These are phyloP conservation scores for Ligdia adustata DNA, from an alignment of 2,888 invertebrate genomes.

Conservation along the genomic window DNA sequence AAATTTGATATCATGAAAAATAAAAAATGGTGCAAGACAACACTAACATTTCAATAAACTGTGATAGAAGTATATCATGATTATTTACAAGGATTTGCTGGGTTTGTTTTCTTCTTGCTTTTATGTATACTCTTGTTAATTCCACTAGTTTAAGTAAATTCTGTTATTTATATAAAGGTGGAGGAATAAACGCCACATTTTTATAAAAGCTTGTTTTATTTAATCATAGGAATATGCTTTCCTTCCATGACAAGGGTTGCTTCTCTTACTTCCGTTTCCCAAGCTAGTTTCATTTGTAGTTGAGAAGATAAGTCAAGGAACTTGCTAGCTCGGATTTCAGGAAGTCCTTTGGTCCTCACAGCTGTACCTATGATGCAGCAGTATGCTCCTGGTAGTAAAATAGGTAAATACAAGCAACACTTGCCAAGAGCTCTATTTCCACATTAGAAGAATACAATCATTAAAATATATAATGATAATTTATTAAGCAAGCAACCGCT, in stretches of 20 bases:
- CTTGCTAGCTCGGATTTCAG: slow-evolving; percentile 71
- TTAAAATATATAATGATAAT: no score
- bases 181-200: slow-evolving; percentile 54
- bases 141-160: slow-evolving; percentile 47
- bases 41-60: slow-evolving; percentile 15
- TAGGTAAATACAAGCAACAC: no score
- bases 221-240: slow-evolving; percentile 52
- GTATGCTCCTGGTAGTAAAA: slow-evolving; percentile 70
- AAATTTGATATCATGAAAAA: background rate
- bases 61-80: slow-evolving; percentile 28
- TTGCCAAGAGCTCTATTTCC: no score
- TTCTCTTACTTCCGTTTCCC: slow-evolving; percentile 73
- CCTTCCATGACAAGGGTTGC: slow-evolving; percentile 60
- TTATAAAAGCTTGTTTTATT: slow-evolving; percentile 41
- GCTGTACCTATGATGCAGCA: slow-evolving; percentile 75
- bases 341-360: slow-evolving; percentile 67
- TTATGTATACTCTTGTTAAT: slow-evolving; percentile 35
- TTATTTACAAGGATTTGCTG: slow-evolving; percentile 10
- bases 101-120: slow-evolving; percentile 1
- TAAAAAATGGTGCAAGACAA: background rate
- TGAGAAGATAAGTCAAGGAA: slow-evolving; percentile 65
- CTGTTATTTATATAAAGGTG: slow-evolving; percentile 49
- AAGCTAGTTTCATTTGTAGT: slow-evolving; percentile 61
- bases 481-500: no score
- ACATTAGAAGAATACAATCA: no score